Evolutionary conservation across 2,113 vertebrate genomes (phyloP).

Genomic region (Melanostigma gelatinosum): DNA sequence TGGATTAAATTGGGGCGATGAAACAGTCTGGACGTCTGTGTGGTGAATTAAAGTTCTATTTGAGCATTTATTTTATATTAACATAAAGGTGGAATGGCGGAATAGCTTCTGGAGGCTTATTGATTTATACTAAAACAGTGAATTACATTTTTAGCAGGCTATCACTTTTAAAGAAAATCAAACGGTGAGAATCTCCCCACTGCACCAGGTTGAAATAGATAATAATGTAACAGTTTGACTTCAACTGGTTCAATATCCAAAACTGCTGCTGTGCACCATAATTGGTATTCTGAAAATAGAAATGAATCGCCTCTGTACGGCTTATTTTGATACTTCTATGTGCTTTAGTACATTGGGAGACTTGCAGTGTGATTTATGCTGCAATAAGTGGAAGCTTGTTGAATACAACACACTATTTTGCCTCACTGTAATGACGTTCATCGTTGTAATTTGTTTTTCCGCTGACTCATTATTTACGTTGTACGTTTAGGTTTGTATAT

Average conservation of each 20-base stretch:
- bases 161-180: constrained; percentile 77
- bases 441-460: constrained; percentile 37
- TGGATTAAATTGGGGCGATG: constrained; percentile 71
- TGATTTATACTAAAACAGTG: constrained; percentile 81
- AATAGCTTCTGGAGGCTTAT: constrained; percentile 73
- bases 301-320: constrained; percentile 64
- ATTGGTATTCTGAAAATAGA: constrained; percentile 76
- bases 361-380: constrained; percentile 45
- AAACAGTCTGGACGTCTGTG: constrained; percentile 68
- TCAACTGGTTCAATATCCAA: constrained; percentile 72
- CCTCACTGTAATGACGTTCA: constrained; percentile 22
- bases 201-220: constrained; percentile 69
- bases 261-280: constrained; percentile 69
- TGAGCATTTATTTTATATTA: constrained; percentile 77
- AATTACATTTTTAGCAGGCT: constrained; percentile 79
- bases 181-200: constrained; percentile 70
- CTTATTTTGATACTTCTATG: constrained; percentile 49
- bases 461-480: constrained; percentile 32
- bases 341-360: constrained; percentile 37
- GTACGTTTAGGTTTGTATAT: constrained; percentile 16
- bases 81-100: constrained; percentile 75
- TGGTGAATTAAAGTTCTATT: constrained; percentile 76
- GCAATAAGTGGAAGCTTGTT: constrained; percentile 26
- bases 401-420: constrained; percentile 29
- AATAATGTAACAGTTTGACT: constrained; percentile 79